Evolutionary conservation across 2,113 vertebrate genomes (phyloP), one percentile per base, ranked within the genome.

Genomic region (Labeo rohita): DNA sequence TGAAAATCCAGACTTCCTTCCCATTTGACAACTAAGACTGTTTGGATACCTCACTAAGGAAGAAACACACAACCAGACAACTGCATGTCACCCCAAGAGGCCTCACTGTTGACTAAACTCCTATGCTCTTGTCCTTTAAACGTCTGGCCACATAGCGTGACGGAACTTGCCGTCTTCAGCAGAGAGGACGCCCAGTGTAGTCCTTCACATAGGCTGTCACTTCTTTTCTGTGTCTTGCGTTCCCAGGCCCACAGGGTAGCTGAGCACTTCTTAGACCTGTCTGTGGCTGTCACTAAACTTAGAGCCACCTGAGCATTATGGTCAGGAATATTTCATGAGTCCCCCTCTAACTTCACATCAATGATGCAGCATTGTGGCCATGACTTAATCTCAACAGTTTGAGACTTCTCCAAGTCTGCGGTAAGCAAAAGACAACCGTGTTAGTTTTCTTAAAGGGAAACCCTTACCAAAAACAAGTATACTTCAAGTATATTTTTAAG

Each of bases 321-420:
- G 61, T 84, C 84, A 80, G 75, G 65, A 86, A 86, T 88, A 82
- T 86, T 88, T 89, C 78, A 84, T 89, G 87, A 86, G 73, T 73
- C 52, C 84, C 47, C 45, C 28, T 61, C 63, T 39, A 86, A 76
- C 84, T 54, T 59, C 47, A 77, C 87, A 89, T 70, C 68, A 88
- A 85, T 89, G 72, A 89, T 86, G 87, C 84, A 88, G 52, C 52
- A 70, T 39, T 59, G 68, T 84, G 52, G 73, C 56, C 74, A 80
- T 49, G 72, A 74, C 47, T 86, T 61, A 86, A 80, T 80, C 45
- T 66, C 65, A 47, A n/a, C 45, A 73, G 16, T 52, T 80, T 73
- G 43, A 49, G 79, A 65, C 65, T 65, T 66, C 45, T 66, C 21
- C 21, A 39, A 34, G 18, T 45, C 77, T 52, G 15, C 4, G 12